Percentiles rank a stretch among this genome's conserved stretches.
Evolutionary conservation across 2,888 invertebrate species (phyloP).

Genomic region (Heliconius erato): DNA sequence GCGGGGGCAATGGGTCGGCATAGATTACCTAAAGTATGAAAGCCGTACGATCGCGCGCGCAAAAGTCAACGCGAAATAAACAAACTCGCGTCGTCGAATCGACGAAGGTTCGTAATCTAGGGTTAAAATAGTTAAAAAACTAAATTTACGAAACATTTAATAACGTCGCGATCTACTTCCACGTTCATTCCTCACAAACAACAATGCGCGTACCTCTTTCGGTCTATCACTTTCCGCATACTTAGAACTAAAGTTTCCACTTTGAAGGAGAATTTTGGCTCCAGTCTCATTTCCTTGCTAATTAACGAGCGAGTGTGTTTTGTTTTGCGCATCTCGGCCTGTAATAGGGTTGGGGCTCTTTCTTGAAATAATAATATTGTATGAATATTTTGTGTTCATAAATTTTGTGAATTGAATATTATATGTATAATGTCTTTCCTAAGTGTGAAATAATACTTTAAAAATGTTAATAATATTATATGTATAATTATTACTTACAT

Average conservation of each 20-base stretch:
- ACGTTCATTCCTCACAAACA: slow-evolving; percentile 43
- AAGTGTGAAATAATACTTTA: too few relatives aligned
- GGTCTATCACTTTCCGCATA: slow-evolving; percentile 66
- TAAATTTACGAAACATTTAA: background rate
- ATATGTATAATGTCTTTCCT: too few relatives aligned
- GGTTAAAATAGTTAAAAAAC: background rate
- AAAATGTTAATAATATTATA: too few relatives aligned
- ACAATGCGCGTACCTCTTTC: slow-evolving; percentile 43
- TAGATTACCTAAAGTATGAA: too few relatives aligned
- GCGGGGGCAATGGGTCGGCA: too few relatives aligned
- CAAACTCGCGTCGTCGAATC: too few relatives aligned
- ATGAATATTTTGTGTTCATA: background rate
- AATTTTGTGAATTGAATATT: too few relatives aligned
- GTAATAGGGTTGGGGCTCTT: slow-evolving; percentile 39
- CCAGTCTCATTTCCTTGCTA: slow-evolving; percentile 67
- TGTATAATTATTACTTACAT: too few relatives aligned
- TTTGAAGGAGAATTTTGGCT: slow-evolving; percentile 59
- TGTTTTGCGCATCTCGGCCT: slow-evolving; percentile 61
- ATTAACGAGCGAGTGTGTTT: slow-evolving; percentile 69
- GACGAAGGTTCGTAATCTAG: too few relatives aligned
- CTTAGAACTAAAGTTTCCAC: slow-evolving; percentile 65
- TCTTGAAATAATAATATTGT: background rate
- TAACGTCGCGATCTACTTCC: slow-evolving; percentile 12
- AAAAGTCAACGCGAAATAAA: too few relatives aligned
- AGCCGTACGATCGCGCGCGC: too few relatives aligned